Conservation (phyloP, 2,113 vertebrate genomes). For the Menidia beryllina region DNA sequence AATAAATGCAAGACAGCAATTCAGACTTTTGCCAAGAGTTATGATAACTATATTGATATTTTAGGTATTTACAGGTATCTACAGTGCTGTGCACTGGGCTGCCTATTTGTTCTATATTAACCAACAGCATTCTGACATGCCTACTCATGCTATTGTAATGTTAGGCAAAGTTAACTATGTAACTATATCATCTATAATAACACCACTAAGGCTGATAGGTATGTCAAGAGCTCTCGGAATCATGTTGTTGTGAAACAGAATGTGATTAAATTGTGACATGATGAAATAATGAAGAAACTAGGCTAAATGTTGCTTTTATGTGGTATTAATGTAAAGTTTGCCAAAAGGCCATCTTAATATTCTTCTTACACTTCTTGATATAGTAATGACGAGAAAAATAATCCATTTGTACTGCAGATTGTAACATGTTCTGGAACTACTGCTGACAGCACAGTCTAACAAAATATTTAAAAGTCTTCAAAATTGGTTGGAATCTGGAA, state of each 20-base stretch:
- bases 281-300: not conserved
- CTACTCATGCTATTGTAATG: not conserved
- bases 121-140: not conserved
- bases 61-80: not conserved
- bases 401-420: no score
- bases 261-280: no score
- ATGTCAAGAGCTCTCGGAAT: not conserved
- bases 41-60: not conserved
- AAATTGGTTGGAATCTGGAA: not conserved
- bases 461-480: not conserved
- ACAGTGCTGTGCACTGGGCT: not conserved
- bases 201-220: no score
- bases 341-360: not conserved
- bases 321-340: not conserved
- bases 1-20: not conserved
- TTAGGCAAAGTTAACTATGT: not conserved
- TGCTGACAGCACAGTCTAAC: not conserved
- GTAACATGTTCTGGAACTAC: no score
- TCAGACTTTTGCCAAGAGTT: not conserved
- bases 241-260: not conserved
- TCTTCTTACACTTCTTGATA: not conserved
- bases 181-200: no score
- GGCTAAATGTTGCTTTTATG: not conserved
- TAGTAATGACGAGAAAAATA: not conserved
- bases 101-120: no score